phyloP scores from a whole-genome alignment of 2,113 vertebrate species.

The Pachyramphus minor region DNA sequence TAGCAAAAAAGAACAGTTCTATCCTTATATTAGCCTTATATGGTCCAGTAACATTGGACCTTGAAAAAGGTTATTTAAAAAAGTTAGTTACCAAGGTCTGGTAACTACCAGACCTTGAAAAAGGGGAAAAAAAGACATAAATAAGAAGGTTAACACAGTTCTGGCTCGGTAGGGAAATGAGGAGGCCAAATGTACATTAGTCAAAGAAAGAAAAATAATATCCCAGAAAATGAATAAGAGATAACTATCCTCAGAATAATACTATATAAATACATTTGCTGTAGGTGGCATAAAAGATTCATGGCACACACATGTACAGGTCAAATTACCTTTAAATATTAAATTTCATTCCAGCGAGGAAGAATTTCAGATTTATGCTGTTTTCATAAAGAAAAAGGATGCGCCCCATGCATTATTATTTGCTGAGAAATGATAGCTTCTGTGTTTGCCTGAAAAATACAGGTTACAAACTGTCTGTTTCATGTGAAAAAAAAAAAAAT shows the following conservation, averaged over 20 bases:
- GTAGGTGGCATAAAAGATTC: conserved; percentile 82
- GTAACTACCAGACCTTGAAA: conserved; percentile 79
- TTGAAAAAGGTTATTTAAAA: too few species aligned
- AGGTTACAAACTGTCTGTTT: neutral
- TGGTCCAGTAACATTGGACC: too few species aligned
- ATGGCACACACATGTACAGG: conserved; percentile 75
- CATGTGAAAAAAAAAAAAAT: neutral
- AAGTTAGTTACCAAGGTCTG: too few species aligned
- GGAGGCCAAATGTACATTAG: conserved; percentile 70
- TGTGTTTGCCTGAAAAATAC: neutral
- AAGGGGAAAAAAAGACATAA: conserved; percentile 53
- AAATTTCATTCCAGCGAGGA: conserved; percentile 71
- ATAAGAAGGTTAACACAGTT: conserved; percentile 72
- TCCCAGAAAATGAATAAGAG: conserved; percentile 73
- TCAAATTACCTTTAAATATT: conserved; percentile 87
- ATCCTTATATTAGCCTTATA: conserved; percentile 56
- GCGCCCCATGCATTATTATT: conserved; percentile 51
- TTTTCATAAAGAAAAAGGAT: conserved; percentile 67
- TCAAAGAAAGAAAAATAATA: conserved; percentile 75
- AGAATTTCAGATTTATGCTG: conserved; percentile 69
- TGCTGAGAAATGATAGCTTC: conserved; percentile 45
- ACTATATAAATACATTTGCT: conserved; percentile 82
- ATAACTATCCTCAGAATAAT: conserved; percentile 77
- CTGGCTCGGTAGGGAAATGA: conserved; percentile 77
- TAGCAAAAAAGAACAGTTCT: neutral